Evolutionary conservation across 2,113 vertebrate species (phyloP).

Genomic region (Rattus rattus): DNA sequence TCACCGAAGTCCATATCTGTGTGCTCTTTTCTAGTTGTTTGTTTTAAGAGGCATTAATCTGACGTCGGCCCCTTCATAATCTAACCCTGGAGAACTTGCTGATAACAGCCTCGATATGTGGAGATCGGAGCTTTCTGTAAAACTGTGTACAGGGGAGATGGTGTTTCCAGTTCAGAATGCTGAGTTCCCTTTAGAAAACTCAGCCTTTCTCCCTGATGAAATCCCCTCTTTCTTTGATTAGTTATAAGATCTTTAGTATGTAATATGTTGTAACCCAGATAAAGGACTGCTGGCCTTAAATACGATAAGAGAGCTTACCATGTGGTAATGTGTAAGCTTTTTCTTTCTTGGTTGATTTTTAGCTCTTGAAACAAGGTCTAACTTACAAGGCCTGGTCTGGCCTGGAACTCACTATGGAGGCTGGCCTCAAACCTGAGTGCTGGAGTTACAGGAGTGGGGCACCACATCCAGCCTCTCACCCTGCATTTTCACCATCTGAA

Average conservation of each 20-base stretch:
- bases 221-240: slow-evolving; percentile 9
- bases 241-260: not conserved
- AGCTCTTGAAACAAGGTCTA: not conserved
- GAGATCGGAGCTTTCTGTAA: not conserved
- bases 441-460: not conserved
- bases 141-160: not conserved
- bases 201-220: not conserved
- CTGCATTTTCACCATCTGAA: not conserved
- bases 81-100: slow-evolving; percentile 45
- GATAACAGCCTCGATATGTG: not conserved
- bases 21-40: slow-evolving; percentile 40
- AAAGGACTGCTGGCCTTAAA: not conserved
- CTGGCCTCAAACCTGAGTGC: not conserved
- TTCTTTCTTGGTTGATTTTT: not conserved
- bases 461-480: not conserved
- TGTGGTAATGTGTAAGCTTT: not conserved
- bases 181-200: not conserved
- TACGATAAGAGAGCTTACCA: not conserved
- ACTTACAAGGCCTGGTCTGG: not conserved
- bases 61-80: slow-evolving; percentile 38
- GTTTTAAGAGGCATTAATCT: slow-evolving; percentile 47
- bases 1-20: slow-evolving; percentile 41
- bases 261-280: not conserved
- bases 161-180: slow-evolving; percentile 4
- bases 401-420: not conserved